Base-by-base conservation (phyloP, 1,140 invertebrate species). In the Psix sp. region DNA sequence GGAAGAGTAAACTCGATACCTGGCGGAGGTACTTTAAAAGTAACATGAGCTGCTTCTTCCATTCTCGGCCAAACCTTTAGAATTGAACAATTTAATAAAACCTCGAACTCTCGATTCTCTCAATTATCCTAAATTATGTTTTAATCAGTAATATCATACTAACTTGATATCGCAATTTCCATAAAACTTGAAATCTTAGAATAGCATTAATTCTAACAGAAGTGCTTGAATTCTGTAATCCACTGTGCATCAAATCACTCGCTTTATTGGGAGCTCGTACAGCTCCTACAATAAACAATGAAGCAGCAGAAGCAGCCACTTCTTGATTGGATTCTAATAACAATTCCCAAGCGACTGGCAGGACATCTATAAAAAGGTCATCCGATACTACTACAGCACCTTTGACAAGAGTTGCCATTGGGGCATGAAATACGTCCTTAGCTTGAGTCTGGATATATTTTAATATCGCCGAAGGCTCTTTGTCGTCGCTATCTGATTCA, bases 1-100 rank as follows among this genome's bases (percentile, higher is more conserved):
- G 98, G 98, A 11, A 99, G 86, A 0, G 98, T 99, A 81, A 99
- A 99, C 81, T 99, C 98, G 68, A 99, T 99, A 14, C 96, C 95
- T 0, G 98, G 98, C 0, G 98, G 98, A 3, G 98, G 97, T 0
- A 99, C 94, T 89, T 99, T 99, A 79, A 99, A 99, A 0, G 93
- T 94, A 11, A 95, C 82, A 48, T 98, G 96, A 3, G 97, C 97
- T 16, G 94, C 94, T 83, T 99, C 97, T 87, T 99, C 98, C 96
- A 99, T 98, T 62, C 98, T 90, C 0, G 96, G 95, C 98, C 98
- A 99, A 4, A 98, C 74, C 74, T 74, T n/a, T n/a, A n/a, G n/a
- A n/a, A n/a, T n/a, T n/a, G n/a, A n/a, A 29, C 43, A 46, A 24
- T 24, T 4, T 7, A 24, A 7, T 24, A 24, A 24, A 24, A 43